Evolutionary conservation across 2,888 invertebrate species (phyloP).

Genomic region (Lordiphosa andalusiaca): DNA sequence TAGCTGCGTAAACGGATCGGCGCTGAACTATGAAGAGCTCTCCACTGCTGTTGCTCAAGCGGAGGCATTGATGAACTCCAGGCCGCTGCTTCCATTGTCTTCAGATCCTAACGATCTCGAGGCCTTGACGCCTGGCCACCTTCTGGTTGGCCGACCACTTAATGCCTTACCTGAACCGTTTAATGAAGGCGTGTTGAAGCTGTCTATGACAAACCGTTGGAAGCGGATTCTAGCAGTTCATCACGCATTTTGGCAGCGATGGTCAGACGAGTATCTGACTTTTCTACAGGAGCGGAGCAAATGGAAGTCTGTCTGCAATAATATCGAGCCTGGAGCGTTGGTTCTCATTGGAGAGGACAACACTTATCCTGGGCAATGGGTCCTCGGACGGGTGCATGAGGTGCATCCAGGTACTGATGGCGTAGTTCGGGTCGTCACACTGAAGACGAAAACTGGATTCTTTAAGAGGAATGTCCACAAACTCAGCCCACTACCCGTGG

Average conservation of each 20-base stretch:
- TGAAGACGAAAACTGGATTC: not conserved
- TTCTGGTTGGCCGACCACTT: constrained; percentile 16
- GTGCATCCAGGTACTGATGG: not conserved
- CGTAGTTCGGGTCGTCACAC: not conserved
- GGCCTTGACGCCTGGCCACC: constrained; percentile 13
- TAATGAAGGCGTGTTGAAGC: constrained; percentile 9
- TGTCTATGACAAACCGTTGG: constrained; percentile 7
- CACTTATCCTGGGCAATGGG: not conserved
- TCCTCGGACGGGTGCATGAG: constrained; percentile 1
- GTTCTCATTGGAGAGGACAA: constrained; percentile 13
- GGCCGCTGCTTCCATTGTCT: too few species aligned
- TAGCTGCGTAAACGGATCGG: not conserved
- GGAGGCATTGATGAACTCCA: too few species aligned
- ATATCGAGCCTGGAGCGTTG: not conserved
- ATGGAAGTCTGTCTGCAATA: not conserved
- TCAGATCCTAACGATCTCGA: too few species aligned
- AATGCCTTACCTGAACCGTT: constrained; percentile 2
- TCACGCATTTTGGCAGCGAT: constrained; percentile 5
- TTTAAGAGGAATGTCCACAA: not conserved
- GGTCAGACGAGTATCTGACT: not conserved
- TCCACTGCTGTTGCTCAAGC: too few species aligned
- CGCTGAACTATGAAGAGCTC: too few species aligned
- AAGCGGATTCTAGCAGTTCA: not conserved
- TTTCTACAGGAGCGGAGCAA: constrained; percentile 5
- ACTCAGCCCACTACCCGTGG: not conserved